phyloP scores from a whole-genome alignment of 2,888 invertebrate species.

The Bibio marci region DNA sequence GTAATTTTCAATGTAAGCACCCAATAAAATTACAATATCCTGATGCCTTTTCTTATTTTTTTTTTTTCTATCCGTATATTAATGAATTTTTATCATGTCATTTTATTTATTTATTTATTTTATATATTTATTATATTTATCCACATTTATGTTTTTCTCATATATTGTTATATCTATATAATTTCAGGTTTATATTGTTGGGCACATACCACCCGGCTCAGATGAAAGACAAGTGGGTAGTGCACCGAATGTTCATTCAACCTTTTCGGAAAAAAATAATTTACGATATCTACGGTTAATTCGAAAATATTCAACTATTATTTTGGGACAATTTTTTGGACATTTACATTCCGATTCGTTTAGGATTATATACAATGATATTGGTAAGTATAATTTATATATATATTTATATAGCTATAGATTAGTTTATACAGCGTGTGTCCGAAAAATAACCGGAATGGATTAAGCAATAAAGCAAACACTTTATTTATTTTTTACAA shows the following conservation, averaged over 20 bases:
- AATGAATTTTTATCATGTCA: too few species aligned
- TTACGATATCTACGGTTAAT: conserved; percentile 55
- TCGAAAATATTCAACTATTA: conserved; percentile 59
- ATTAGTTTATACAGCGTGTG: too few species aligned
- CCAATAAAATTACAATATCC: too few species aligned
- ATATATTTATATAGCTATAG: too few species aligned
- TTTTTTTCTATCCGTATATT: too few species aligned
- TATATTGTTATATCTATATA: too few species aligned
- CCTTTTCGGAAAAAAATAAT: conserved; percentile 59
- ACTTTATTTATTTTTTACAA: too few species aligned
- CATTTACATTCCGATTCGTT: conserved; percentile 86
- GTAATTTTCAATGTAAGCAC: too few species aligned
- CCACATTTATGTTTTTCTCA: conserved; percentile 14
- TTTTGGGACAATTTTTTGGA: conserved; percentile 83
- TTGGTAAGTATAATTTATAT: conserved; percentile 35
- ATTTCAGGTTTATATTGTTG: conserved; percentile 84
- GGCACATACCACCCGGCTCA: conserved; percentile 79
- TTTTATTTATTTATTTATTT: too few species aligned
- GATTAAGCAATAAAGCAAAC: too few species aligned
- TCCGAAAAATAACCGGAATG: too few species aligned
- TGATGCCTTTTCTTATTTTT: too few species aligned
- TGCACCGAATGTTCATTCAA: conserved; percentile 36
- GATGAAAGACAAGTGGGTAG: conserved; percentile 61
- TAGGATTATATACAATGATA: conserved; percentile 62
- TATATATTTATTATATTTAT: not conserved